Evolutionary conservation across 1,140 invertebrate species (phyloP), one percentile per base, ranked within the genome.

Genomic region (Bombus fervidus): DNA sequence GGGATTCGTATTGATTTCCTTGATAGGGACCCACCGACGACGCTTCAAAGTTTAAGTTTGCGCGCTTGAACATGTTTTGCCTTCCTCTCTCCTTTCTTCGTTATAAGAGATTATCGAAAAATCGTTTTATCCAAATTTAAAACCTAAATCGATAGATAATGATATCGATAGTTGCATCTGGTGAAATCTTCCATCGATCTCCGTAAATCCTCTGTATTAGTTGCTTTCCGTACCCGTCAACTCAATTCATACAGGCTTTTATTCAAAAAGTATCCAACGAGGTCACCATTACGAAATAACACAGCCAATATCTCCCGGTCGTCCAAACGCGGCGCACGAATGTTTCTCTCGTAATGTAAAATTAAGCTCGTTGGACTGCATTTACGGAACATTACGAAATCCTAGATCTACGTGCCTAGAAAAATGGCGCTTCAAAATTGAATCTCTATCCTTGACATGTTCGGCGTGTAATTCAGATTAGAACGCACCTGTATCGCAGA

Each of bases 1-100:
- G 91, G 89, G 89, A 93, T 93, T 93, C 90, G 83, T 93, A 93
- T 93, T 94, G 93, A 94, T 94, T 92, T 93, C 82, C 71, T 76
- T 86, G 86, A 90, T 87, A 91, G 86, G 59, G 84, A 90, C 73
- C 78, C 69, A 34, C 59, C 75, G 28, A 78, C 75, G 85, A 88
- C 83, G 85, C 85, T 88, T 68, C 39, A 64, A 86, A 80, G 68
- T 85, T 72, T 39, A 86, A 86, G 62, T 86, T 81, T 64, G 22
- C 71, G 34, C 41, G 78, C 57, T 80, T 15, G 34, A 69, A 43
- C 28, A 69, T 41, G 6, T 41, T 25, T 25, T 25, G 18, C 31
- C 28, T 41, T 28, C 8, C 5, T 15, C 13, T 68, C 31, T 22
- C 22, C 34, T 34, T 37, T 71, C 25, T 6, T 1, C 6, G 15